Percentiles rank a stretch among this genome's conserved stretches.
phyloP scores from a whole-genome alignment of 2,113 vertebrate species.

The Lophura nycthemera region DNA sequence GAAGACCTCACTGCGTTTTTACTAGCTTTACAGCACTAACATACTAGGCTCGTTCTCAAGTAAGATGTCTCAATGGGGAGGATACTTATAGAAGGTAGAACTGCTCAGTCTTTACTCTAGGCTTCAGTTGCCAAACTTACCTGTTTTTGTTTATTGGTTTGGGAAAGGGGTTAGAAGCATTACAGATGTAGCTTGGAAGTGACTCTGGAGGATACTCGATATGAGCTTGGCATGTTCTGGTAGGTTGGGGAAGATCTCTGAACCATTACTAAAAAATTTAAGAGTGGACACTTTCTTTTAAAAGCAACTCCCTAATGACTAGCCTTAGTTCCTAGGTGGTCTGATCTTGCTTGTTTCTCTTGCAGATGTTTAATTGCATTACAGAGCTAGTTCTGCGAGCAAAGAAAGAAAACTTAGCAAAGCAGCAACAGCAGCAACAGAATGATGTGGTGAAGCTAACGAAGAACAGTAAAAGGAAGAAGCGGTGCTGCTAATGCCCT shows the following conservation, averaged over 20 bases:
- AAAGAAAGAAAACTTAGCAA: slow-evolving; percentile 97
- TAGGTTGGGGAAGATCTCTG: background rate
- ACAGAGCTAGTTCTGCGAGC: slow-evolving; percentile 96
- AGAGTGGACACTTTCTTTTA: background rate
- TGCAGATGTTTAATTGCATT: slow-evolving; percentile 99
- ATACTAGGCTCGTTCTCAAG: background rate
- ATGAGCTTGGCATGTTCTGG: accelerated
- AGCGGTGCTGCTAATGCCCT: slow-evolving; percentile 93
- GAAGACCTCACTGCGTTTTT: background rate
- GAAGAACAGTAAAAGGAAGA: slow-evolving; percentile 99
- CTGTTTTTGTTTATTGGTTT: background rate
- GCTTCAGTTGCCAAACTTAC: background rate
- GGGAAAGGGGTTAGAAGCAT: background rate
- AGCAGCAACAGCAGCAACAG: slow-evolving; percentile 98
- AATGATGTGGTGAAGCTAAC: slow-evolving; percentile 97
- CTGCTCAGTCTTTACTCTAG: background rate
- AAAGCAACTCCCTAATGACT: background rate
- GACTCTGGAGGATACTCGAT: background rate
- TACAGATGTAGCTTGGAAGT: background rate
- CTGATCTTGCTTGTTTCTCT: slow-evolving; percentile 50
- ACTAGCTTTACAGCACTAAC: background rate
- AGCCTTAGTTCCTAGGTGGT: background rate
- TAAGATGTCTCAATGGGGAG: background rate
- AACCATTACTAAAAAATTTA: background rate
- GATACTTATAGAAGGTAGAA: background rate